Evolutionary conservation across 1,140 invertebrate species (phyloP).

Genomic region (Augochlora pura): DNA sequence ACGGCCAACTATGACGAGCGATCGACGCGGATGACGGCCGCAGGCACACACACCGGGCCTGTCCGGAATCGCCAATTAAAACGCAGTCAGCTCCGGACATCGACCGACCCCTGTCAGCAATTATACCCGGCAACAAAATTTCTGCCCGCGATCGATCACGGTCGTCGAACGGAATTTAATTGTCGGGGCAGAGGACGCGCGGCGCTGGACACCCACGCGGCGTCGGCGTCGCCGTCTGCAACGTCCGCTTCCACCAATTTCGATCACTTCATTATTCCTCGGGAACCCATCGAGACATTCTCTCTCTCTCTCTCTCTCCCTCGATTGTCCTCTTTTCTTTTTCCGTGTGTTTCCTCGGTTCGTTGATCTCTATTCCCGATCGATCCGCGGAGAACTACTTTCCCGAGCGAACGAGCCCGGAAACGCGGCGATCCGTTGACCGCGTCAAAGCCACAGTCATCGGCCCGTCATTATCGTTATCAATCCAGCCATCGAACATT

Average conservation of each 20-base stretch:
- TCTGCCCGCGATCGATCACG: neutral
- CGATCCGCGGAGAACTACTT: neutral
- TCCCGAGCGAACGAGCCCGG: too few relatives aligned
- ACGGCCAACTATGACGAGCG: neutral
- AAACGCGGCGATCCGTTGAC: neutral
- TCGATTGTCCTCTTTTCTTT: slow-evolving; percentile 14
- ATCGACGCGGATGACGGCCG: neutral
- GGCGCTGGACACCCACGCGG: too few relatives aligned
- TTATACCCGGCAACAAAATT: neutral
- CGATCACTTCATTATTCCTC: slow-evolving; percentile 47
- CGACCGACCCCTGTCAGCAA: neutral
- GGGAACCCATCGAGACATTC: neutral
- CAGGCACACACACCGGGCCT: too few relatives aligned
- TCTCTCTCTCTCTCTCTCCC: too few relatives aligned
- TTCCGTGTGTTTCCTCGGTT: neutral
- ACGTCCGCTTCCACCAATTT: slow-evolving; percentile 21
- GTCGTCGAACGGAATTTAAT: neutral
- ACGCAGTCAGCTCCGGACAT: neutral
- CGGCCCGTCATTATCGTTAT: slow-evolving; percentile 14
- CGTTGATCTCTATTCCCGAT: neutral
- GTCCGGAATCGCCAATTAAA: slow-evolving; percentile 13
- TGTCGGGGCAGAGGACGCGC: too few relatives aligned
- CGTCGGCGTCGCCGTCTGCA: neutral
- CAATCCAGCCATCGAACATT: neutral
- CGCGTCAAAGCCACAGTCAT: neutral